phyloP scores from a whole-genome alignment of 2,797 vertebrate genomes.

The Malurus splendens region DNA sequence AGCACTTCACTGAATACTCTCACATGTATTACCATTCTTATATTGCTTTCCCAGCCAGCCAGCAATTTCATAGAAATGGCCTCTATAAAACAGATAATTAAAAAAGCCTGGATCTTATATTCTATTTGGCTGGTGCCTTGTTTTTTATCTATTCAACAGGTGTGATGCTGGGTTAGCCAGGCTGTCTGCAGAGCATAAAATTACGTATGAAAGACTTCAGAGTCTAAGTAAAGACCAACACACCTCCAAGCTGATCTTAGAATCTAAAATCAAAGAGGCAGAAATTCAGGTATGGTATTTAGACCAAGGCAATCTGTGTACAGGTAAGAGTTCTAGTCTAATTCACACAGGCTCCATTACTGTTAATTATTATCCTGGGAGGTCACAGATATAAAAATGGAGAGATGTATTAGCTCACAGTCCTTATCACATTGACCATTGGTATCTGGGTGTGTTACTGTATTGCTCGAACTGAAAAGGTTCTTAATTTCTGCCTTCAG shows the following conservation, averaged over 20 bases:
- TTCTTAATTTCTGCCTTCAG: neutral
- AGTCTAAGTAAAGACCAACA: conserved; percentile 75
- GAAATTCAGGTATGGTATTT: conserved; percentile 71
- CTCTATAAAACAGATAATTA: neutral
- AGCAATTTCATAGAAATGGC: neutral
- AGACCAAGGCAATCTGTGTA: neutral
- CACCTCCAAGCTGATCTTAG: conserved; percentile 71
- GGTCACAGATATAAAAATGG: neutral
- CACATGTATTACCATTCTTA: neutral
- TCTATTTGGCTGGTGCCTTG: neutral
- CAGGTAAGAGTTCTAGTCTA: neutral
- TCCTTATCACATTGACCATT: neutral
- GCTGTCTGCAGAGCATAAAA: conserved; percentile 73
- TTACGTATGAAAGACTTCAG: conserved; percentile 73
- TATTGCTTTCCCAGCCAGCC: neutral
- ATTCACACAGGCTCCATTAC: neutral
- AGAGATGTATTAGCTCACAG: neutral
- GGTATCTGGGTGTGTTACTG: neutral
- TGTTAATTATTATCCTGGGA: neutral
- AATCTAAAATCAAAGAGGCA: conserved; percentile 76
- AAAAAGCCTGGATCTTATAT: neutral
- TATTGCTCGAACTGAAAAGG: neutral
- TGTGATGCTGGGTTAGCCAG: conserved; percentile 76
- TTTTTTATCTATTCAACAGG: conserved; percentile 48
- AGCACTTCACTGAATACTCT: neutral